Evolutionary conservation across 2,888 invertebrate species (phyloP).

Genomic region (Parthenolecanium corni): DNA sequence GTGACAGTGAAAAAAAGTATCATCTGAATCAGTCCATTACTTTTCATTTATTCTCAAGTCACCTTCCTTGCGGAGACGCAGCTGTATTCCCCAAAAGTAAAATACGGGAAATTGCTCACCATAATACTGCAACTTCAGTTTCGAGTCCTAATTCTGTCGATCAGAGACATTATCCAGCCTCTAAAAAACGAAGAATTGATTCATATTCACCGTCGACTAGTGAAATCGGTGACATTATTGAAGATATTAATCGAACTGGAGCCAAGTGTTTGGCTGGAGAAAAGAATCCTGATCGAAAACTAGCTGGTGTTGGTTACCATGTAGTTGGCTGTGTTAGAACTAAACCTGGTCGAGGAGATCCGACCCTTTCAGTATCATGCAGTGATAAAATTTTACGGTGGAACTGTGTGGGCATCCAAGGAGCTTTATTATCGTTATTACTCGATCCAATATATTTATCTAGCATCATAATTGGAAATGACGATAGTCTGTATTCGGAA

Average conservation of each 20-base stretch:
- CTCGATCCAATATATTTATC: constrained; percentile 53
- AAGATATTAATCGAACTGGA: constrained; percentile 63
- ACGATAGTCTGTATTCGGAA: constrained; percentile 44
- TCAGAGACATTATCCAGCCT: too few species aligned
- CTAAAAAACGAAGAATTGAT: not conserved
- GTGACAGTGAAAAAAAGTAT: constrained; percentile 37
- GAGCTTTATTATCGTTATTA: constrained; percentile 51
- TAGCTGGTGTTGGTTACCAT: constrained; percentile 53
- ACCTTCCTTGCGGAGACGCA: constrained; percentile 88
- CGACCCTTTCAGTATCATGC: constrained; percentile 80
- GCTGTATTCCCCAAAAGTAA: constrained; percentile 56
- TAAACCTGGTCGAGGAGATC: constrained; percentile 63
- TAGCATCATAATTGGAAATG: constrained; percentile 14
- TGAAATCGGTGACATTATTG: constrained; percentile 32
- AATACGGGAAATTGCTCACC: not conserved
- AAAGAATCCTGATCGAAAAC: constrained; percentile 47
- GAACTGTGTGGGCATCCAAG: constrained; percentile 70
- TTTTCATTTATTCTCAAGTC: constrained; percentile 76
- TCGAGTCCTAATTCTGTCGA: too few species aligned
- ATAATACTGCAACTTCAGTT: not conserved
- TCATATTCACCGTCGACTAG: not conserved
- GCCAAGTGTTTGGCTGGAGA: constrained; percentile 62
- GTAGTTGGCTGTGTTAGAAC: constrained; percentile 46
- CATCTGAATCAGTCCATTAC: constrained; percentile 46
- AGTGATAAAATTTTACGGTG: constrained; percentile 89